Evolutionary conservation across 2,888 invertebrate species (phyloP), one percentile per base, ranked within the genome.

Genomic region (Troglohyphantes excavatus): DNA sequence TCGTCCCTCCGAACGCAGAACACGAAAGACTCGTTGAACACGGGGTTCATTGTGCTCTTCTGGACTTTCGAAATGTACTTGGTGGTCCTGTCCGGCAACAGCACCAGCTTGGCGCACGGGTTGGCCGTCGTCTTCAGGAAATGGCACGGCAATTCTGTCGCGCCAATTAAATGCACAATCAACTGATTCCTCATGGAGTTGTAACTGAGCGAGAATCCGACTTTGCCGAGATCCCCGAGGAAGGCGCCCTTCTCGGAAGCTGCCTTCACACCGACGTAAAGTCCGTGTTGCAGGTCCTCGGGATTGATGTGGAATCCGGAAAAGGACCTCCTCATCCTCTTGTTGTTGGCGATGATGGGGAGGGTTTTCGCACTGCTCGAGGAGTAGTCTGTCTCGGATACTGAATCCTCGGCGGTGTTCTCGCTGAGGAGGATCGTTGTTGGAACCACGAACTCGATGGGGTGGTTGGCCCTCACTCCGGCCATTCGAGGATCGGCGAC

Each of bases 71-170:
- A 93, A 21, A 92, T 92, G 39, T 92, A 92, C 79, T 92, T 93
- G 2, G 92, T 92, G 23, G 92, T 90, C 83, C 93, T 93, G 59
- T 93, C 93, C 6, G 93, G 93, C n/a, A 93, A 91, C 2, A 93
- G 92, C 68, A 92, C 92, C 5, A 93, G 82, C 86, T 93, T 93
- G 0, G 93, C 93, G 78, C 93, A 93, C 0, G 93, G 93, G 91
- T 93, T 93, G 6, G 91, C 90, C 2, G 87, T 70, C 11, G 82
- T 87, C 27, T 85, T 90, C n/a, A 89, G 39, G 27, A 91, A 78
- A 84, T 92, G 29, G 92, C 93, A 79, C 92, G 90, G 90, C 11
- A 92, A 46, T 33, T 90, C 86, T 17, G 29, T 81, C 1, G 91
- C 92, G 1, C 90, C 91, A 17, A 92, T 85, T 2, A 92, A 19